A percentile compares a stretch with the other conserved stretches of the same genome.
Conservation (phyloP, 2,888 invertebrate genomes). For the Rhagophthalmus giganteus region DNA sequence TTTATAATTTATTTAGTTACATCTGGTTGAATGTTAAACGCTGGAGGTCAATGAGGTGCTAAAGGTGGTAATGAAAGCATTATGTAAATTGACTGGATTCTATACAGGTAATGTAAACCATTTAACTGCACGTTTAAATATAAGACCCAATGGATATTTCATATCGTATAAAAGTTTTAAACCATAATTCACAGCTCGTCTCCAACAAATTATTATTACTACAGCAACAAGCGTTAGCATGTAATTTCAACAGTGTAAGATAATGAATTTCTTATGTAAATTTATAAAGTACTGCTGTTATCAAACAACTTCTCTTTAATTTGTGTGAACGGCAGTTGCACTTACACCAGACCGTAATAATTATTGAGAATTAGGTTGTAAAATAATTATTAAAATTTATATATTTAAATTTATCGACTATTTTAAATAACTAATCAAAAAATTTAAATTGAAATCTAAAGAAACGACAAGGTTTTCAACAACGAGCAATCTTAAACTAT, state of each 20-base stretch:
- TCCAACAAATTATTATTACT: background rate
- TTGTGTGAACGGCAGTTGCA: too few species aligned
- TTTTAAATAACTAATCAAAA: too few species aligned
- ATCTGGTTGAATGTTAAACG: slow-evolving; percentile 36
- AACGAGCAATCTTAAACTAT: too few species aligned
- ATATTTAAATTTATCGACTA: too few species aligned
- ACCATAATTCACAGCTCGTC: background rate
- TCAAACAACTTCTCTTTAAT: slow-evolving; percentile 1
- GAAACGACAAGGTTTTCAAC: too few species aligned
- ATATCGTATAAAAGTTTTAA: background rate
- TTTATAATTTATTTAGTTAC: slow-evolving; percentile 9
- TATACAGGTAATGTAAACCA: background rate
- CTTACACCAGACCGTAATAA: too few species aligned
- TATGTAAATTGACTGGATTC: background rate
- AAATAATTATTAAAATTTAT: too few species aligned
- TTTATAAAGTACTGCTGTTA: background rate
- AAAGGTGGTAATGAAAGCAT: slow-evolving; percentile 14
- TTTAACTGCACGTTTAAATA: background rate
- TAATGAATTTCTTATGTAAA: background rate
- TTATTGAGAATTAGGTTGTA: too few species aligned
- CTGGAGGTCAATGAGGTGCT: slow-evolving; percentile 36
- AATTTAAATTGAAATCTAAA: too few species aligned
- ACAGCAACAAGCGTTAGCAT: background rate
- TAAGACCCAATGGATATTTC: background rate
- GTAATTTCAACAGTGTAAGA: background rate